Evolutionary conservation across 2,797 vertebrate genomes (phyloP), one percentile per base, ranked within the genome.

Genomic region (Picus viridis): DNA sequence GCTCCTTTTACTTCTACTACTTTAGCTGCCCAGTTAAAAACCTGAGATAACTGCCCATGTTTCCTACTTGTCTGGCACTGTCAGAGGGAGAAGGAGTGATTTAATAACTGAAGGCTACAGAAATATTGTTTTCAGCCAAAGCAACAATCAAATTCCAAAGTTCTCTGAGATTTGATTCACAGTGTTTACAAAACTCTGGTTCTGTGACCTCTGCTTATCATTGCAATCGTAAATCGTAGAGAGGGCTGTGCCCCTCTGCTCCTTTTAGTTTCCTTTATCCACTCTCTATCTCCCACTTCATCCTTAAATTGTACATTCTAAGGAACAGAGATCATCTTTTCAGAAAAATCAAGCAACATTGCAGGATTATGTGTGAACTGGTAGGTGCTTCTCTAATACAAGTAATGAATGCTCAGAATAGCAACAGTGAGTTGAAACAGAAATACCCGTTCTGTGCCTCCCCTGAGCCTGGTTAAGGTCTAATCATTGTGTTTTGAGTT

Each of bases 131-230:
- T 96, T 82, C 81, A 79, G 83, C 77, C 58, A 88, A 82, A 93
- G 64, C 62, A 88, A 81, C 24, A 86, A 81, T 79, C 71, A 57
- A 39, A 91, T 91, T 86, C 88, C 69, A 63, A 91, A 91, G 78
- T 88, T 93, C 45, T 64, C 58, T 53, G 23, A 84, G 80, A 89
- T 91, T 88, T 80, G 81, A 95, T 94, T 93, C 83, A 93, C 4
- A 0, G 27, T 90, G 81, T 95, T 93, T 92, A 94, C 62, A 75
- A 88, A 91, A 88, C 26, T 39, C 17, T 58, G 53, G 32, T 84
- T 89, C 80, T 74, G 75, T 86, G 83, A 93, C 81, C 86, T 68
- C 75, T 70, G 77, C 61, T 88, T 92, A 85, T 87, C 88, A 68
- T 22, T 83, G 77, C 75, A 85, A 73, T 77, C 36, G 22, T 85